phyloP scores from a whole-genome alignment of 2,797 vertebrate species.

The Poeciliopsis paucimaculata region DNA sequence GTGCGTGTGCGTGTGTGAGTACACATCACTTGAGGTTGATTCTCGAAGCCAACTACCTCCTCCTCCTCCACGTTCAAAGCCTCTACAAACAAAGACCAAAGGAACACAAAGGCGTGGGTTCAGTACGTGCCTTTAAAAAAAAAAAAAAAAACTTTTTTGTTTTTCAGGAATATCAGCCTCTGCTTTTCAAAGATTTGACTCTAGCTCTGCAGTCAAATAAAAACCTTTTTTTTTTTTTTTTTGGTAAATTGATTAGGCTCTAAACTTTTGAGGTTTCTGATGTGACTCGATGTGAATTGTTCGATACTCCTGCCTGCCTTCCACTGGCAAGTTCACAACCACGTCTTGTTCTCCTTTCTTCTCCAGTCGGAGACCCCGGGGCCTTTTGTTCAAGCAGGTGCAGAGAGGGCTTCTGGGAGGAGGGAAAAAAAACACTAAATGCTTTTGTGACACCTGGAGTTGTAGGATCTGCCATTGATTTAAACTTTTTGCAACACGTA shows the following conservation, averaged over 20 bases:
- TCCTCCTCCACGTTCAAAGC: conserved; percentile 75
- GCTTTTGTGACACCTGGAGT: conserved; percentile 49
- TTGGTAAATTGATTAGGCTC: conserved; percentile 79
- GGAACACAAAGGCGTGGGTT: conserved; percentile 74
- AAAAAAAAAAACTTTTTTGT: background rate
- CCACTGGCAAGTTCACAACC: conserved; percentile 62
- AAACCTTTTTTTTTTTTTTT: conserved; percentile 44
- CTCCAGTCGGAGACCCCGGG: conserved; percentile 61
- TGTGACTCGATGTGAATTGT: conserved; percentile 65
- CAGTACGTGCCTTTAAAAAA: conserved; percentile 52
- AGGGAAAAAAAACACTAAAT: conserved; percentile 33
- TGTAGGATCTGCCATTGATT: conserved; percentile 34
- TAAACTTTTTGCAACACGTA: conserved; percentile 46
- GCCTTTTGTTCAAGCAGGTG: conserved; percentile 63
- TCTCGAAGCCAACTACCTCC: conserved; percentile 75
- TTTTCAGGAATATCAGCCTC: conserved; percentile 69
- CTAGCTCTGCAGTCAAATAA: conserved; percentile 74
- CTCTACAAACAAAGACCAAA: conserved; percentile 81
- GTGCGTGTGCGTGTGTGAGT: conserved; percentile 29
- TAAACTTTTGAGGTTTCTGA: conserved; percentile 74
- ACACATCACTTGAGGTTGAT: conserved; percentile 73
- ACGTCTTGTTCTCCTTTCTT: conserved; percentile 46
- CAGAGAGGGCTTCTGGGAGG: conserved; percentile 47
- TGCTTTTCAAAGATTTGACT: conserved; percentile 80
- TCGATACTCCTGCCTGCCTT: conserved; percentile 59